These are phyloP conservation scores for Synanthedon formicaeformis DNA, from an alignment of 2,888 invertebrate genomes.

Conservation along the genomic window DNA sequence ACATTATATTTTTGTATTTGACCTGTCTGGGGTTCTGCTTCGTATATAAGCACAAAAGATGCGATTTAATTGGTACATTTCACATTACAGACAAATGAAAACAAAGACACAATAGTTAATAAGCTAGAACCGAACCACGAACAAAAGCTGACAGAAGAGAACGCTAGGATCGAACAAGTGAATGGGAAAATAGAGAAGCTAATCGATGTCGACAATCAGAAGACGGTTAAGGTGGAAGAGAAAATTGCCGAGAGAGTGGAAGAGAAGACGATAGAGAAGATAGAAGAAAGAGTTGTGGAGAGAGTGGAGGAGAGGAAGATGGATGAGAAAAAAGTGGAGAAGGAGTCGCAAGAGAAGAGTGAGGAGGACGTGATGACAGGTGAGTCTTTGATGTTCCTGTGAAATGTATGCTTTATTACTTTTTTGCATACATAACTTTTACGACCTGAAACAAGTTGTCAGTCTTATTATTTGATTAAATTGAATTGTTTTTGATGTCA, in stretches of 20 bases:
- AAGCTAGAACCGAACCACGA: constrained; percentile 39
- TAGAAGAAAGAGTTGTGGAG: constrained; percentile 19
- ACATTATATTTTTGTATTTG: background rate
- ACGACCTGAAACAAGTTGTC: too few relatives aligned
- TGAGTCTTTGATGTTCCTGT: constrained; percentile 14
- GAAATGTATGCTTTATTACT: too few relatives aligned
- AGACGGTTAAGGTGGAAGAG: constrained; percentile 11
- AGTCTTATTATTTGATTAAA: too few relatives aligned
- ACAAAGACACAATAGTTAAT: constrained; percentile 35
- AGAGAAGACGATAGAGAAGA: constrained; percentile 28
- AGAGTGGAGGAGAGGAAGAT: constrained; percentile 22
- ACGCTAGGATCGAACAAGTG: constrained; percentile 12
- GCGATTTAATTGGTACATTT: background rate
- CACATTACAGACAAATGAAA: constrained; percentile 38
- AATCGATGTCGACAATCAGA: constrained; percentile 19
- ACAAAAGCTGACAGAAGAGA: constrained; percentile 19
- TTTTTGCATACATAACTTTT: too few relatives aligned
- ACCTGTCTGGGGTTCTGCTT: too few relatives aligned
- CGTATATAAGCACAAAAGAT: constrained; percentile 15
- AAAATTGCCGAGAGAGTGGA: constrained; percentile 24
- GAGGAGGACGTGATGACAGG: constrained; percentile 73
- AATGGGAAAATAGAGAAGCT: constrained; percentile 14
- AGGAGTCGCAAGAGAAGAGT: constrained; percentile 50
- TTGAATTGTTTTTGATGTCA: too few relatives aligned
- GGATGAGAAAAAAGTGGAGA: constrained; percentile 13